These are phyloP conservation scores for Hippopotamyrus pictus DNA, from an alignment of 2,797 vertebrate genomes.

Conservation along the genomic window DNA sequence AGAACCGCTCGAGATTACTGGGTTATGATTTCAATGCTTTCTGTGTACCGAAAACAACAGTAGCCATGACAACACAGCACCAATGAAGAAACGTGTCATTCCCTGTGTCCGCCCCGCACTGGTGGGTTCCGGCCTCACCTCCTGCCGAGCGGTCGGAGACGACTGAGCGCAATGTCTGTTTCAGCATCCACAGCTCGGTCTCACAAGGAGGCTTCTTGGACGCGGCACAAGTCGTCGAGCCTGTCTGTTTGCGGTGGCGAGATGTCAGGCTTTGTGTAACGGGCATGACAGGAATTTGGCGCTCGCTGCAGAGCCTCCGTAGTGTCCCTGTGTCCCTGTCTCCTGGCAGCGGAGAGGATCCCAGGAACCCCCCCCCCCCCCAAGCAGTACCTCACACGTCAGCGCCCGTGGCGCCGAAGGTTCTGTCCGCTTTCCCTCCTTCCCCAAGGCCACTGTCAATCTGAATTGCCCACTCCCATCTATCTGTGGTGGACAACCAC, in stretches of 20 bases:
- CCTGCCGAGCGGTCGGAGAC: slow-evolving; percentile 23
- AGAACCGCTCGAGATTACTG: slow-evolving; percentile 14
- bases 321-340: background rate
- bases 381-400: background rate
- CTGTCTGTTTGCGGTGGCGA: background rate
- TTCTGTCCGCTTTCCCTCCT: background rate
- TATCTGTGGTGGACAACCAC: background rate
- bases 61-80: slow-evolving; percentile 11
- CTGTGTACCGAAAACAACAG: slow-evolving; percentile 21
- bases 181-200: slow-evolving; percentile 27
- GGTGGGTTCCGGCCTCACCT: slow-evolving; percentile 20
- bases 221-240: background rate
- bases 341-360: background rate
- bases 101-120: slow-evolving; percentile 23
- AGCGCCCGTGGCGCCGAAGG: background rate
- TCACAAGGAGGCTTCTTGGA: slow-evolving; percentile 23
- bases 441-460: background rate
- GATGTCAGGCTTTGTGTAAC: background rate
- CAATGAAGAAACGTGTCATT: slow-evolving; percentile 33
- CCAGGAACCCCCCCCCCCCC: background rate
- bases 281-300: slow-evolving; percentile 3
- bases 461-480: background rate
- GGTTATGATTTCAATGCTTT: slow-evolving; percentile 27
- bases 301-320: background rate
- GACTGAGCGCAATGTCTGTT: slow-evolving; percentile 11